A percentile compares a stretch with the other conserved stretches of the same genome.
phyloP scores from a whole-genome alignment of 2,888 invertebrate species.

The Hirtodrosophila duncani region DNA sequence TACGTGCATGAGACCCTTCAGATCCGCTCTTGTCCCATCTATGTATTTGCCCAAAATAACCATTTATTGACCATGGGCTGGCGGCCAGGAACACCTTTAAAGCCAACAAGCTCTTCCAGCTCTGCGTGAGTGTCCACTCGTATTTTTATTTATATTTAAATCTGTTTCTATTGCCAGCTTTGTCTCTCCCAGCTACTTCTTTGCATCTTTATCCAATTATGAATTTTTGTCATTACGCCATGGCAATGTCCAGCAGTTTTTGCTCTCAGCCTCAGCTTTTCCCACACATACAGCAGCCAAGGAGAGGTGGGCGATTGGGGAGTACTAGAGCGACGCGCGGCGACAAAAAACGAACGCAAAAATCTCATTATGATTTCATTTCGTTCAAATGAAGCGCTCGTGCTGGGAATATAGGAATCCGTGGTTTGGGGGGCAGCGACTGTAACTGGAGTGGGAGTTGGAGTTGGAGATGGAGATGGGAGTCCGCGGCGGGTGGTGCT shows the following conservation, averaged over 20 bases:
- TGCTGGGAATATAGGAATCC: conserved; percentile 46
- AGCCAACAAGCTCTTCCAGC: too few relatives aligned
- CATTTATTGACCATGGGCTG: too few relatives aligned
- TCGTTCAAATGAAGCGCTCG: conserved; percentile 70
- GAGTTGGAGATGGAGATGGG: conserved; percentile 1
- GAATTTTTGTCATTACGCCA: conserved; percentile 71
- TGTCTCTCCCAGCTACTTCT: too few relatives aligned
- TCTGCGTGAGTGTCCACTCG: too few relatives aligned
- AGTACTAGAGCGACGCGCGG: too few relatives aligned
- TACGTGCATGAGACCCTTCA: too few relatives aligned
- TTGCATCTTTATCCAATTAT: conserved; percentile 70
- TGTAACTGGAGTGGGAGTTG: conserved; percentile 1
- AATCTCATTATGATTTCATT: conserved; percentile 73
- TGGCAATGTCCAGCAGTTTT: conserved; percentile 49
- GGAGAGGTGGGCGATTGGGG: too few relatives aligned
- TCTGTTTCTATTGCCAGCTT: too few relatives aligned
- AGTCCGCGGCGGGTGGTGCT: neutral
- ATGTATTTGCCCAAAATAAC: too few relatives aligned
- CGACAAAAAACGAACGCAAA: conserved; percentile 63
- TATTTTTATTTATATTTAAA: too few relatives aligned
- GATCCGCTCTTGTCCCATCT: too few relatives aligned
- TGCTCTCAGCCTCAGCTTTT: conserved; percentile 13
- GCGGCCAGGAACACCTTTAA: too few relatives aligned
- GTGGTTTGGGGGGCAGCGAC: conserved; percentile 17
- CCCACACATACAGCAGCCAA: neutral